Evolutionary conservation across 2,888 invertebrate species (phyloP).

Genomic region (Oxycera nigricornis): DNA sequence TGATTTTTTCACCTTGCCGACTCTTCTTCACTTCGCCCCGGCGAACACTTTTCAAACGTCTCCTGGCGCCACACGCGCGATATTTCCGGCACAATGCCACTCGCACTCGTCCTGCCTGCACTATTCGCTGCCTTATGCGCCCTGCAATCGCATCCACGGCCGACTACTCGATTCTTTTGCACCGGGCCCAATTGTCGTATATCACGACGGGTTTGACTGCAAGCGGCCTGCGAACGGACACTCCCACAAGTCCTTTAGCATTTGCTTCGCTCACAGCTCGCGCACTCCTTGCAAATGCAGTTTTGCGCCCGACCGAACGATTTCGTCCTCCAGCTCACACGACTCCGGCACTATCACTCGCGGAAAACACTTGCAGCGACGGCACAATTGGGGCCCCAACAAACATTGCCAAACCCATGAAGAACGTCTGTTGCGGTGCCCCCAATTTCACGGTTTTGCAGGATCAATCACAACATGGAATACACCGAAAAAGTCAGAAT

Average conservation of each 20-base stretch:
- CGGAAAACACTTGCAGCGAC: conserved; percentile 42
- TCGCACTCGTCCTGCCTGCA: not conserved
- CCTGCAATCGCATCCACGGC: not conserved
- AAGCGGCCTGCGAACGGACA: not conserved
- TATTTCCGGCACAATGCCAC: not conserved
- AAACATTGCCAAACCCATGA: conserved; percentile 51
- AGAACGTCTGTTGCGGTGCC: conserved; percentile 52
- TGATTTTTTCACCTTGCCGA: conserved; percentile 42
- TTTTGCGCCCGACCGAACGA: conserved; percentile 19
- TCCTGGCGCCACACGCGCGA: not conserved
- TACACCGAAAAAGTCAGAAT: conserved; percentile 50
- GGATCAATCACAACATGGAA: conserved; percentile 50
- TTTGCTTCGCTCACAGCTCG: not conserved
- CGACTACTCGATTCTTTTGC: not conserved
- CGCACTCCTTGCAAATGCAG: conserved; percentile 20
- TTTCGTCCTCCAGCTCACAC: conserved; percentile 30
- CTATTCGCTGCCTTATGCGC: not conserved
- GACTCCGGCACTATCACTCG: conserved; percentile 34
- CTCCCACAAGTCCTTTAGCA: not conserved
- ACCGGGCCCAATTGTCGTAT: not conserved
- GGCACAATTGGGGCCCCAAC: conserved; percentile 52
- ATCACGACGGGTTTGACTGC: not conserved
- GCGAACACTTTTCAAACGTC: conserved; percentile 29
- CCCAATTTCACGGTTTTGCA: conserved; percentile 46
- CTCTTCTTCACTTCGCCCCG: conserved; percentile 11